Evolutionary conservation across 2,113 vertebrate species (phyloP).

Genomic region (human): DNA sequence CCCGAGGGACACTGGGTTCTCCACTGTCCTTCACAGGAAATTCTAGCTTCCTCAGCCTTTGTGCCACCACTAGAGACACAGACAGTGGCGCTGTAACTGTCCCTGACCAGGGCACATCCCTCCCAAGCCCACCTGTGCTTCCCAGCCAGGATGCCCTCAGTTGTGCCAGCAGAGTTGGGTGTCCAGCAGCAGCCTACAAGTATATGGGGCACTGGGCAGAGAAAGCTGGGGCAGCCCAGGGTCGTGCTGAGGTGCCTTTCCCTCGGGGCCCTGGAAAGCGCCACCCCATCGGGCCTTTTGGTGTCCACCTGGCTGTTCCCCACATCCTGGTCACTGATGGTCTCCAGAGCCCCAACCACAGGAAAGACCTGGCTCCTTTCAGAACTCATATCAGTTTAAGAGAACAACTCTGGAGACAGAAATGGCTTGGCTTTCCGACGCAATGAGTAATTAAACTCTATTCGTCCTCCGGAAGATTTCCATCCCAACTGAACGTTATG

Average conservation of each 20-base stretch:
- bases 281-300: fast-evolving
- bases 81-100: background rate
- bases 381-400: background rate
- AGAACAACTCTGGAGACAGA: conserved; percentile 14
- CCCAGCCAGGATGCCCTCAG: background rate
- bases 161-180: fast-evolving
- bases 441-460: conserved; percentile 43
- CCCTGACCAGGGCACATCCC: background rate
- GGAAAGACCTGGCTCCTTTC: background rate
- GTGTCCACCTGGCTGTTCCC: background rate
- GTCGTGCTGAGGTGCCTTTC: background rate
- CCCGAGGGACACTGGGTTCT: background rate
- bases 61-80: conserved; percentile 55
- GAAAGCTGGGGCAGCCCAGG: background rate
- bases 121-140: background rate
- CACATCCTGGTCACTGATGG: background rate
- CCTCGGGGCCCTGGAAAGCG: background rate
- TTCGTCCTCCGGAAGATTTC: conserved; percentile 51
- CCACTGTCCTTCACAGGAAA: conserved; percentile 56
- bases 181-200: background rate
- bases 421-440: conserved; percentile 40
- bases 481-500: conserved; percentile 23
- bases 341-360: background rate
- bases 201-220: too few species aligned
- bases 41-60: conserved; percentile 64